phyloP scores from a whole-genome alignment of 2,113 vertebrate genomes.

The Mormoops blainvillei region DNA sequence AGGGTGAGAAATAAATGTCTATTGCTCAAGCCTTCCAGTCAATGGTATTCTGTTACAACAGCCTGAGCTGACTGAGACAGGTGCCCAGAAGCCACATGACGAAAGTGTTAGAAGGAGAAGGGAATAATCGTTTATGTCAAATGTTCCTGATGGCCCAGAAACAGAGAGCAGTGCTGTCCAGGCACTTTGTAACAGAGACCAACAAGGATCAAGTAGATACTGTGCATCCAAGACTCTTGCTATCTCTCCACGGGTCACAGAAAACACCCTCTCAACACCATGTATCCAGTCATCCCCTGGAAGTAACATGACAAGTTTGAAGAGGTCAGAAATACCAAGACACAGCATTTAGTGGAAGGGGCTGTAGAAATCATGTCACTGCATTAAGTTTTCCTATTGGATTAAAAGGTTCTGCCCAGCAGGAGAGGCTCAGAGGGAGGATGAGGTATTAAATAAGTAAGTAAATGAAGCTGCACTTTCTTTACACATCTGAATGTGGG shows the following conservation, averaged over 20 bases:
- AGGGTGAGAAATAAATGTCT: too few relatives aligned
- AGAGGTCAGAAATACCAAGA: background rate
- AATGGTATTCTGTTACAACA: background rate
- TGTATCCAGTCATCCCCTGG: background rate
- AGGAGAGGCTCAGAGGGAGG: background rate
- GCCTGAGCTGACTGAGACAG: background rate
- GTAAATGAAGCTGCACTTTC: conserved; percentile 15
- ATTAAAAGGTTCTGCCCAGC: background rate
- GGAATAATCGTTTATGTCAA: background rate
- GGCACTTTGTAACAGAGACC: background rate
- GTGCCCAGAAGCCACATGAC: background rate
- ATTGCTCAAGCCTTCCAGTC: too few relatives aligned
- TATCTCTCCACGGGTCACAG: background rate
- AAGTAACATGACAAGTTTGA: background rate
- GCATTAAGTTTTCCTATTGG: background rate
- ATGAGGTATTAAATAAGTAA: background rate
- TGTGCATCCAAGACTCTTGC: background rate
- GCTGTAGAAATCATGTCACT: background rate
- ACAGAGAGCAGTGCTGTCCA: background rate
- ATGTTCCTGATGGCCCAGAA: background rate
- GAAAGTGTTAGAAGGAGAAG: background rate
- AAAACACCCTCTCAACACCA: background rate
- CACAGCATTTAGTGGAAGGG: background rate
- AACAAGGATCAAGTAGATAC: background rate
- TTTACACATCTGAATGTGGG: conserved; percentile 22